Conservation (phyloP, 1,140 invertebrate species). For the Pygmarrhopalites habei region DNA sequence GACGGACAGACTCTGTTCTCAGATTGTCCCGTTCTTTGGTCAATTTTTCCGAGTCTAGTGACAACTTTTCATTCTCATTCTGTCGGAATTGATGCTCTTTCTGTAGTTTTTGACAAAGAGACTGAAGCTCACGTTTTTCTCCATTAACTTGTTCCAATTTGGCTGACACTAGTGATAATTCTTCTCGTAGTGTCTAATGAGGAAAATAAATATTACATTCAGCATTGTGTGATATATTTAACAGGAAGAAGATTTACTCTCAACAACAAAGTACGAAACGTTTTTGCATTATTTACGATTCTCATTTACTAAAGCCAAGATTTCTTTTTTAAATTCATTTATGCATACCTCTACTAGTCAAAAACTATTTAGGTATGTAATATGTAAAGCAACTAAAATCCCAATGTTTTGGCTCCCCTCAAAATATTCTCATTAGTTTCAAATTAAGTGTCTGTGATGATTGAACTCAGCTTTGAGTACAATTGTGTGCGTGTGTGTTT, state of each 20-base stretch:
- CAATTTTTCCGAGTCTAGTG: constrained; percentile 32
- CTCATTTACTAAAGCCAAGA: background rate
- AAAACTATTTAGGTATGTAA: too few relatives aligned
- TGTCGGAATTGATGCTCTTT: constrained; percentile 44
- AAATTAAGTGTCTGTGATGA: too few relatives aligned
- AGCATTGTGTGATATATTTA: too few relatives aligned
- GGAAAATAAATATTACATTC: too few relatives aligned
- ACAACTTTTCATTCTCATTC: constrained; percentile 42
- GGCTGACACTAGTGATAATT: constrained; percentile 36
- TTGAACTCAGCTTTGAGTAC: too few relatives aligned
- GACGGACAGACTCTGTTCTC: constrained; percentile 68
- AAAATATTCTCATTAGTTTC: too few relatives aligned
- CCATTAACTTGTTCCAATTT: constrained; percentile 46
- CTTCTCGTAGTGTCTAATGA: constrained; percentile 38
- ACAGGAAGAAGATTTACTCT: too few relatives aligned
- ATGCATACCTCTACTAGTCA: too few relatives aligned
- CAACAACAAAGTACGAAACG: background rate
- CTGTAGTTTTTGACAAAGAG: constrained; percentile 33
- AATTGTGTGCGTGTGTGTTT: too few relatives aligned
- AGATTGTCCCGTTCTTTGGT: constrained; percentile 47
- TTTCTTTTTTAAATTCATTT: background rate
- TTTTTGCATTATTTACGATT: background rate
- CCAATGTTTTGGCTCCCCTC: too few relatives aligned
- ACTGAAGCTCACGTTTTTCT: constrained; percentile 40
- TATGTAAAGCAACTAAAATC: too few relatives aligned